Evolutionary conservation across 2,888 invertebrate genomes (phyloP), one percentile per base, ranked within the genome.

Genomic region (Lagria hirta): DNA sequence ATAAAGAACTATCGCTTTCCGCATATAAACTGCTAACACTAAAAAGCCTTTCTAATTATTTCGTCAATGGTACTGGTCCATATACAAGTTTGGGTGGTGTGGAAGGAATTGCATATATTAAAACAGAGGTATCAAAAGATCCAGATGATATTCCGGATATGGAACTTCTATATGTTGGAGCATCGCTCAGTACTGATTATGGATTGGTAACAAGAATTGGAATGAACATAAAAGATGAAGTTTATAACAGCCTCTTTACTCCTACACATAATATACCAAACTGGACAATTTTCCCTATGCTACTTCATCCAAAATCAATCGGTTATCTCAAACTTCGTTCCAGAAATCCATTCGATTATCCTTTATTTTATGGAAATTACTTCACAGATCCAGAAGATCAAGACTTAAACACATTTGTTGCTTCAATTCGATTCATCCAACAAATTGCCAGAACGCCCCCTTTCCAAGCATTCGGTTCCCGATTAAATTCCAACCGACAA

Each of bases 331-430:
- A 73, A 66, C 73, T 93, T n/a, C 77, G 75, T 57, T 84, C 82
- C 5, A 80, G 73, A 41, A 80, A 89, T 65, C 88, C 90, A 0
- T 78, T 78, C 54, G 76, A 80, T 0, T 80, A 83, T 55, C 89
- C 92, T 0, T 64, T 73, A 11, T 75, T 85, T 24, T 73, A 79
- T 54, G 78, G 80, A 1, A 81, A 47, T 28, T 57, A 37, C 32
- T 56, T 50, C 33, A 48, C 53, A 1, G 73, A 73, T 11, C 61
- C 70, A 73, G 53, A 80, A 75, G 50, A 73, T 79, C 44, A 76
- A 2, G 71, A 71, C 45, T 48, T 70, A 2, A 63, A 57, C 43
- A 65, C 68, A 1, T 60, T 70, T 36, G 58, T 70, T 7, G 64
- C 63, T 3, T 79, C 82, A 0, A 75, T 85, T 2, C 73, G 80